Evolutionary conservation across 2,888 invertebrate genomes (phyloP).

Genomic region (Scrobipalpa atriplicella): DNA sequence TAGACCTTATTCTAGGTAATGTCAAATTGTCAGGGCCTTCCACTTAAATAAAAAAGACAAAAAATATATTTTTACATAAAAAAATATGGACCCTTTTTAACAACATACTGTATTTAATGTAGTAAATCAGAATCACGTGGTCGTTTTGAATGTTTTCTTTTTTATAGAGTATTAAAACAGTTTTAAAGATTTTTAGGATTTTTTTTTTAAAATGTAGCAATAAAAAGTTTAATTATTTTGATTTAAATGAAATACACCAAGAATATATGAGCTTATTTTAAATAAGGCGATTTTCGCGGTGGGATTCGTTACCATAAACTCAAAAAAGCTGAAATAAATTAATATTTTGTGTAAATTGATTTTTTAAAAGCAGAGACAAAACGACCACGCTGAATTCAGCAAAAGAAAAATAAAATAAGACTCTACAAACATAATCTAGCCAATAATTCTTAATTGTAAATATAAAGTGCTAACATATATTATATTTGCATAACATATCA

Average conservation of each 20-base stretch:
- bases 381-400: constrained; percentile 24
- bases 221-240: background rate
- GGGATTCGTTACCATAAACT: constrained; percentile 20
- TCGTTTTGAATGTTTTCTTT: background rate
- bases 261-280: background rate
- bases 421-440: constrained; percentile 54
- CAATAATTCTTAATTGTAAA: constrained; percentile 49
- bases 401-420: constrained; percentile 47
- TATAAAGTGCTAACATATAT: constrained; percentile 53
- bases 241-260: constrained; percentile 32
- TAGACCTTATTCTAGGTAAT: constrained; percentile 77
- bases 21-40: constrained; percentile 68
- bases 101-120: constrained; percentile 38
- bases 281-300: constrained; percentile 11
- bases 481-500: constrained; percentile 44
- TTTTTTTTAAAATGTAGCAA: constrained; percentile 20
- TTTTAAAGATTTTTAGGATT: constrained; percentile 25
- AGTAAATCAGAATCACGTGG: background rate
- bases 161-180: background rate
- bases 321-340: background rate
- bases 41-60: constrained; percentile 39
- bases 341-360: too few species aligned
- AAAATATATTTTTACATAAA: constrained; percentile 38
- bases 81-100: constrained; percentile 37
- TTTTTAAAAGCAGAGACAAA: constrained; percentile 1